Evolutionary conservation across 2,888 invertebrate genomes (phyloP), one percentile per base, ranked within the genome.

Genomic region (Matsumyia berberina): DNA sequence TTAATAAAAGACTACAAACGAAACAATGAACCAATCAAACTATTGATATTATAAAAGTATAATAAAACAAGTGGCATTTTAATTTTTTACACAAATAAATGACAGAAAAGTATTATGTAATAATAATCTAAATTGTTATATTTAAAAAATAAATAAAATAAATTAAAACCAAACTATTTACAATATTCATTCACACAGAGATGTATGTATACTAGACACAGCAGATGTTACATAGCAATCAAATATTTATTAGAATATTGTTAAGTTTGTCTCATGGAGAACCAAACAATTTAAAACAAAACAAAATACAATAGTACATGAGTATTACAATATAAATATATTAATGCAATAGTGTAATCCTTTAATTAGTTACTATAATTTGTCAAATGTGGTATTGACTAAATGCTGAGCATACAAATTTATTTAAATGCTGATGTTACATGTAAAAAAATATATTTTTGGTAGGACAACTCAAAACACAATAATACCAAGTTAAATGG

Each of bases 21-120:
- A 74, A 83, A 83, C 83, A 83, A 83, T 83, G 83, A 83, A 83
- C 83, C 83, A 83, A 83, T 83, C 83, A 83, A 83, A 83, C 73
- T 73, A 83, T 69, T 83, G 79, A 83, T 83, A 83, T 83, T 83
- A 82, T 51, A 15, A 49, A 44, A 49, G 39, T 8, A 49, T 42
- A 70, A 64, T 9, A 64, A 55, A 24, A 17, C 39, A 64, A 70
- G 42, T 64, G 83, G 67, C 79, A 79, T 74, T 79, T 83, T 83
- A 62, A 79, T 83, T 79, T 83, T 83, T 53, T 79, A 79, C 73
- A 57, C 33, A 72, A 17, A 69, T 8, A 49, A 58, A 33, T 49
- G 76, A 12, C 4, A 31, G 33, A 66, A 33, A 33, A 9, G 31
- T n/a, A 55, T 49, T 37, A 24, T 67, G n/a, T n/a, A n/a, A n/a